Conservation (phyloP, 2,797 vertebrate species). For the Tamandua tetradactyla region DNA sequence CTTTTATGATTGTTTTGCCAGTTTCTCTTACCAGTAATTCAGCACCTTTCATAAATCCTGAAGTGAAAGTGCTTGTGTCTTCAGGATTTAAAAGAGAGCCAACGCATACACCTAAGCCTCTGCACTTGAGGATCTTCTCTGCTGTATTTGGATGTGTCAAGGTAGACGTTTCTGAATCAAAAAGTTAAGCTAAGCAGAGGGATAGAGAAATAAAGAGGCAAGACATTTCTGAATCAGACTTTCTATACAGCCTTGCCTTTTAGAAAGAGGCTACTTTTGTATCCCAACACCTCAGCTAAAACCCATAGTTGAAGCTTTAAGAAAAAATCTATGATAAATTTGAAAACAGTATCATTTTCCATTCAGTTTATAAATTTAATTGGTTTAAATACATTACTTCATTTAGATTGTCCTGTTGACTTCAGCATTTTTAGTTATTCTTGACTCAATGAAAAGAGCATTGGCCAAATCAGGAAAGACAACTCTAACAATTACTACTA, state of each 20-base stretch:
- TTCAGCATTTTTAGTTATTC: not conserved
- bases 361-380: not conserved
- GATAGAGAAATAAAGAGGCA: no score
- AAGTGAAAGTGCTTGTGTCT: not conserved
- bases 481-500: not conserved
- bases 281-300: not conserved
- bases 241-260: not conserved
- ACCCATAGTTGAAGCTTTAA: no score
- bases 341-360: not conserved
- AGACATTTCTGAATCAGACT: not conserved
- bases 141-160: not conserved
- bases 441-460: conserved; percentile 12
- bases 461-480: not conserved
- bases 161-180: not conserved
- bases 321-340: not conserved
- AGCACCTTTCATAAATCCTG: not conserved
- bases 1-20: conserved; percentile 33
- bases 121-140: not conserved
- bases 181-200: no score
- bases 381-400: not conserved
- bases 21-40: conserved; percentile 54
- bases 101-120: not conserved
- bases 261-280: not conserved
- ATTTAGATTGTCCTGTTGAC: not conserved
- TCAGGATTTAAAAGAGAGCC: not conserved